These are phyloP conservation scores for Tetheella fluctuosa DNA, from an alignment of 2,888 invertebrate species.

Conservation along the genomic window DNA sequence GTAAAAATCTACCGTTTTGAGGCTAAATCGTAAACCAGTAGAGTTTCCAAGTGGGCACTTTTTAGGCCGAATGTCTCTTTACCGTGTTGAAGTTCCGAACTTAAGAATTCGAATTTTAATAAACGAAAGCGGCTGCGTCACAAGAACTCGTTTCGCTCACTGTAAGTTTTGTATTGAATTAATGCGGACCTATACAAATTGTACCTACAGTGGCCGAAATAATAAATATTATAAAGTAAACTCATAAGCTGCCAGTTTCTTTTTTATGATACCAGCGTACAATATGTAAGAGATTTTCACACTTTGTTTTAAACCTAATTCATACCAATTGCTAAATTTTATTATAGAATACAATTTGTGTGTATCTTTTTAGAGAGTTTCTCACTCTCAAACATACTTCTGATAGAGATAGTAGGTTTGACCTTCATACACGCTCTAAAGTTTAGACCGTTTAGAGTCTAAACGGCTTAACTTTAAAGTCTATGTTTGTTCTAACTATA, in stretches of 20 bases:
- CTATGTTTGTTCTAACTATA: not conserved
- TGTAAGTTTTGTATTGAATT: slow-evolving; percentile 49
- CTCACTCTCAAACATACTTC: too few species aligned
- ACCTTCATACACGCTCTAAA: too few species aligned
- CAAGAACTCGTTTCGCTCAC: slow-evolving; percentile 51
- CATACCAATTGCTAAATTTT: too few species aligned
- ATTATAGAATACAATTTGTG: too few species aligned
- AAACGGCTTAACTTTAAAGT: not conserved
- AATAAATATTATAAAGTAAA: not conserved
- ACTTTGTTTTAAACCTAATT: too few species aligned
- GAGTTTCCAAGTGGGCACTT: slow-evolving; percentile 55
- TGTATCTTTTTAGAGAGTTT: not conserved
- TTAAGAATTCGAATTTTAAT: slow-evolving; percentile 67
- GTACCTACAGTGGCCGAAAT: slow-evolving; percentile 33
- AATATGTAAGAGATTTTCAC: too few species aligned
- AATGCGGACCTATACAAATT: slow-evolving; percentile 42
- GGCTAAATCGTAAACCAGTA: slow-evolving; percentile 62
- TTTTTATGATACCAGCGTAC: not conserved
- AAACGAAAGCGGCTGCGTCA: slow-evolving; percentile 51
- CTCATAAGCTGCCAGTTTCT: not conserved
- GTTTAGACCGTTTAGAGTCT: not conserved
- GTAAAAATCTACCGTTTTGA: slow-evolving; percentile 66
- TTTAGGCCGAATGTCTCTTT: slow-evolving; percentile 58
- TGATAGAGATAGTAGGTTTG: too few species aligned
- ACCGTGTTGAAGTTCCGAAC: slow-evolving; percentile 57